These are phyloP conservation scores for Castor canadensis DNA, from an alignment of 2,113 vertebrate species.

Conservation along the genomic window DNA sequence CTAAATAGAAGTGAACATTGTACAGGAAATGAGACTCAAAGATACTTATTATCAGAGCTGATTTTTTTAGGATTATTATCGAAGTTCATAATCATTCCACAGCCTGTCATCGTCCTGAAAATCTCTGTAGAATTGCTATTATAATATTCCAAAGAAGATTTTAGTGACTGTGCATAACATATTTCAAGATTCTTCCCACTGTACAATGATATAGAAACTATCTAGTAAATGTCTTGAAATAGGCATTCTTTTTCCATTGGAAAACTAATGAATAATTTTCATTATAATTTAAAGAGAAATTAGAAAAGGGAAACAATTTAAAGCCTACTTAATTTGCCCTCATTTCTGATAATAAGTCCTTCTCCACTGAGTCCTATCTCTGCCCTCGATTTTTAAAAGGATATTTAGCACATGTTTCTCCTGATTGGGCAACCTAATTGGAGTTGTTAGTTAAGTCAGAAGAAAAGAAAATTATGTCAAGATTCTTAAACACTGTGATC, in stretches of 20 bases:
- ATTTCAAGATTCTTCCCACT: constrained; percentile 44
- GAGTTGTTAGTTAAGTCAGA: background rate
- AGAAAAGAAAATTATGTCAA: background rate
- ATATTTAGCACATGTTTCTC: background rate
- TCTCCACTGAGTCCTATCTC: background rate
- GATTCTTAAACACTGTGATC: constrained; percentile 6
- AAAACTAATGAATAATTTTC: constrained; percentile 58
- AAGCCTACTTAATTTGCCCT: constrained; percentile 25
- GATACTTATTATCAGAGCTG: constrained; percentile 14
- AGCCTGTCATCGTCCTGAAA: constrained; percentile 43
- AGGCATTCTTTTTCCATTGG: constrained; percentile 2
- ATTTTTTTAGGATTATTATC: constrained; percentile 39
- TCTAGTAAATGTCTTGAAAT: constrained; percentile 54
- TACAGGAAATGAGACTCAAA: constrained; percentile 7
- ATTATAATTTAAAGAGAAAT: constrained; percentile 52
- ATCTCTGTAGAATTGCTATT: constrained; percentile 38
- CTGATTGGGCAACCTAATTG: background rate
- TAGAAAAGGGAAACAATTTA: constrained; percentile 36
- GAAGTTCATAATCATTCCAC: constrained; percentile 25
- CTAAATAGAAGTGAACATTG: background rate
- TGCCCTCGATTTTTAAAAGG: background rate
- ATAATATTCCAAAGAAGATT: constrained; percentile 50
- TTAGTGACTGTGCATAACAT: constrained; percentile 4
- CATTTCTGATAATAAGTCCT: background rate
- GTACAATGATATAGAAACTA: constrained; percentile 32